These are phyloP conservation scores for Oryzias dopingdopingensis DNA, from an alignment of 2,797 vertebrate species.

Conservation along the genomic window DNA sequence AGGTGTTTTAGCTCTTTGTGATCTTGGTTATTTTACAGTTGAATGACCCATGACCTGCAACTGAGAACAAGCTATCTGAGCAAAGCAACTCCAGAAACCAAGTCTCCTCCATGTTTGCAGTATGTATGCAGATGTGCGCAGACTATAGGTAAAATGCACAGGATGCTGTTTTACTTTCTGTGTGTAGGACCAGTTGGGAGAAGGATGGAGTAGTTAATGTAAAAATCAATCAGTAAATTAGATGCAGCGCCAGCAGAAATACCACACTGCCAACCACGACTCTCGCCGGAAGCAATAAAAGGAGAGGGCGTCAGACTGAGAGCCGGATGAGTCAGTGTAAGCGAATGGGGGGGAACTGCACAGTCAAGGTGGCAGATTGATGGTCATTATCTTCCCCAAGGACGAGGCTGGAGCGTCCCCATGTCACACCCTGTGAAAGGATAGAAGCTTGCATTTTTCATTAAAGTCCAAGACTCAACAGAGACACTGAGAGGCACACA, in stretches of 20 bases:
- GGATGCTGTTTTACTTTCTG: slow-evolving; percentile 2
- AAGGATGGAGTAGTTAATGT: slow-evolving; percentile 48
- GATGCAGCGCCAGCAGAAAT: slow-evolving; percentile 45
- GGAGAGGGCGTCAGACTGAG: slow-evolving; percentile 18
- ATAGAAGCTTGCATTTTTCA: slow-evolving; percentile 29
- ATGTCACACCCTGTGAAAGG: slow-evolving; percentile 8
- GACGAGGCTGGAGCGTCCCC: slow-evolving; percentile 14
- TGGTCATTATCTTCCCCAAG: slow-evolving; percentile 29
- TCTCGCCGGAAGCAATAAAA: slow-evolving; percentile 49
- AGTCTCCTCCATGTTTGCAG: too few relatives aligned
- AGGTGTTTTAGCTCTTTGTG: too few relatives aligned
- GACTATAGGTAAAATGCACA: neutral
- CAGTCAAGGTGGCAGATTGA: slow-evolving; percentile 44
- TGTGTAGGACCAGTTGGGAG: slow-evolving; percentile 15
- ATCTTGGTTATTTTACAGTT: too few relatives aligned
- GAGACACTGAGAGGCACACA: slow-evolving; percentile 7
- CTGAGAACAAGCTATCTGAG: too few relatives aligned
- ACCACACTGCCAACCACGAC: slow-evolving; percentile 32
- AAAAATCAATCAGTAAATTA: slow-evolving; percentile 70
- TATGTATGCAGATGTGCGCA: too few relatives aligned
- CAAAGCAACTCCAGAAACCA: too few relatives aligned
- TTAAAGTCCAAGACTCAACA: slow-evolving; percentile 2
- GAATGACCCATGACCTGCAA: too few relatives aligned
- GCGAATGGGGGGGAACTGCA: slow-evolving; percentile 44
- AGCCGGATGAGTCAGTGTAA: slow-evolving; percentile 46